Evolutionary conservation across 2,888 invertebrate genomes (phyloP), one percentile per base, ranked within the genome.

Genomic region (Rhagophthalmus giganteus): DNA sequence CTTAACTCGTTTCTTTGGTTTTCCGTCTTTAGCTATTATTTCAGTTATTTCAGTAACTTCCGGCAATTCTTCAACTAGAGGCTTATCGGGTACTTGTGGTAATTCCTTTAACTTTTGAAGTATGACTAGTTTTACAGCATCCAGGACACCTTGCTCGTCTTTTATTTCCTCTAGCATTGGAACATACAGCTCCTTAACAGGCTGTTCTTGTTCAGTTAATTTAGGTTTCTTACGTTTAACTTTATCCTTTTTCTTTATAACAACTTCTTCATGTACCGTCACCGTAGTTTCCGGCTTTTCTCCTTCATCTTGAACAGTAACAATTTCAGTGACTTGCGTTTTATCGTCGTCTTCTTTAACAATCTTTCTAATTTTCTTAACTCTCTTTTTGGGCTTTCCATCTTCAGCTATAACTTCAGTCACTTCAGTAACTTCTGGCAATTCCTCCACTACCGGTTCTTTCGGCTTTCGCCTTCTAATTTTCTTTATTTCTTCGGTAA

Each of bases 271-370:
- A 55, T 65, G 53, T 4, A 40, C 37, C 9, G 38, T 44, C 6
- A 52, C 41, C 2, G 34, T 42, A 9, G 65, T 14, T 54, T 64
- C 0, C 31, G 57, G 0, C 48, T 47, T 30, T 54, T 63, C 42
- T 70, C 67, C 59, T 75, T 77, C 49, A 74, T 77, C 69, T 58
- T 71, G 68, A 28, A 62, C 33, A 6, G 57, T 53, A 12, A 53
- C 54, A 59, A 27, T 31, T 64, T 66, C 33, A 0, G 54, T 15
- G 1, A 49, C 30, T 41, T 50, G 26, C 31, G 35, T 8, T 14
- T 27, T 25, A 10, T 39, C 45, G 8, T 39, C 44, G n/a, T 56
- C 50, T 51, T 55, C 48, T 32, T 50, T 53, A 27, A 28, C 24
- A 20, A 46, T 54, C 1, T 66, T 55, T 2, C 66, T 58, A 26